Conservation (phyloP, 2,888 invertebrate species). For the Lasioglossum lativentre region DNA sequence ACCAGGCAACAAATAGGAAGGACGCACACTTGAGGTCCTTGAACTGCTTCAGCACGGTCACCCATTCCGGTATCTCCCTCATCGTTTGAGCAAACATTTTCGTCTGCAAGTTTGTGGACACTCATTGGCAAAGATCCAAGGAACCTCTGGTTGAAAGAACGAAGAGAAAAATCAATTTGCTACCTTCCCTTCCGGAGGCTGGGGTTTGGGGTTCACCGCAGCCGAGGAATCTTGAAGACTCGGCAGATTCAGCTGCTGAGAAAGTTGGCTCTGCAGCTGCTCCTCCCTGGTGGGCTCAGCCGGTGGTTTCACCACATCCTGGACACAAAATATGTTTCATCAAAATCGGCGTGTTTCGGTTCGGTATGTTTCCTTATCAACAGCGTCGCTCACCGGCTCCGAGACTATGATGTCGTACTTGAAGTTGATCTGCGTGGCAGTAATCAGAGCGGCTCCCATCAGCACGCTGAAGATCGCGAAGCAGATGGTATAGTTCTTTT, state of each 20-base stretch:
- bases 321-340: slow-evolving; percentile 6
- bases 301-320: slow-evolving; percentile 82
- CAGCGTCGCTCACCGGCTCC: slow-evolving; percentile 75
- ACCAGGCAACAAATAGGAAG: slow-evolving; percentile 98
- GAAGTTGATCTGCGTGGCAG: slow-evolving; percentile 94
- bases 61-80: slow-evolving; percentile 96
- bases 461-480: slow-evolving; percentile 98
- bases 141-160: neutral
- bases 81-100: slow-evolving; percentile 97
- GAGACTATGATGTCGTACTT: slow-evolving; percentile 83
- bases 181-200: slow-evolving; percentile 86
- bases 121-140: neutral
- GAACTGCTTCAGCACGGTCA: slow-evolving; percentile 95
- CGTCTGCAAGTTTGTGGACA: slow-evolving; percentile 86
- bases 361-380: no score
- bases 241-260: slow-evolving; percentile 93
- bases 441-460: slow-evolving; percentile 97
- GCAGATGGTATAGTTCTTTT: slow-evolving; percentile 99
- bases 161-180: neutral
- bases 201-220: slow-evolving; percentile 77
- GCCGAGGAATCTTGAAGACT: slow-evolving; percentile 90
- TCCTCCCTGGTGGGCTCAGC: slow-evolving; percentile 88
- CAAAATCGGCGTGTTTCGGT: no score
- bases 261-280: slow-evolving; percentile 93
- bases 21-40: slow-evolving; percentile 95